A percentile compares a stretch with the other conserved stretches of the same genome.
These are phyloP conservation scores for Benitochromis conjunctus DNA, from an alignment of 2,113 vertebrate species.

Conservation along the genomic window DNA sequence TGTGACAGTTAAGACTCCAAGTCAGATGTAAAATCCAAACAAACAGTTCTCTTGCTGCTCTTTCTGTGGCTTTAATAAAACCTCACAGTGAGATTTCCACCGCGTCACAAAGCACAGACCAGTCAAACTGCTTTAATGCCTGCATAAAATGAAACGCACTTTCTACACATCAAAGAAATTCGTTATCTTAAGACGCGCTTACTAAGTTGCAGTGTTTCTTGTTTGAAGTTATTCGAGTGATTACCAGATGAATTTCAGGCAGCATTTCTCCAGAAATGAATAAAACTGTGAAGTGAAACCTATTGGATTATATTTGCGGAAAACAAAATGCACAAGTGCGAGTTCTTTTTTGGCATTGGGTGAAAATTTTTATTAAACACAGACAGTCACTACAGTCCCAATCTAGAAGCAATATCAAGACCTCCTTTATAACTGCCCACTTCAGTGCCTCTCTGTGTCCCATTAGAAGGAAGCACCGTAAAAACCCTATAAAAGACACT, in stretches of 20 bases:
- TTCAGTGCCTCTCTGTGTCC: constrained; percentile 26
- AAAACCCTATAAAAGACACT: constrained; percentile 31
- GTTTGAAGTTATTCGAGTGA: neutral
- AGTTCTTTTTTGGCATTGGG: neutral
- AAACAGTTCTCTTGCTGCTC: neutral
- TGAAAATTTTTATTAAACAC: neutral
- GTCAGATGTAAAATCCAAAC: neutral
- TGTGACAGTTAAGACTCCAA: neutral
- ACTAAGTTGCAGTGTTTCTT: neutral
- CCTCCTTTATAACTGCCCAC: constrained; percentile 14
- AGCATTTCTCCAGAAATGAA: neutral
- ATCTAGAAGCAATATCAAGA: constrained; percentile 26
- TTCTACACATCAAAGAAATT: neutral
- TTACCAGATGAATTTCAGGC: neutral
- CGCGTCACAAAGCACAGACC: neutral
- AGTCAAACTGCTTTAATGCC: neutral
- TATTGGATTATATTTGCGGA: neutral
- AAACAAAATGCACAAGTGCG: neutral
- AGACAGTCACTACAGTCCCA: constrained; percentile 14
- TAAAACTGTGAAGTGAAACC: neutral
- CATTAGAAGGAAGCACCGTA: constrained; percentile 15
- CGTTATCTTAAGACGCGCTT: neutral
- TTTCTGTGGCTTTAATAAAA: neutral
- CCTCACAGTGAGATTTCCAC: neutral
- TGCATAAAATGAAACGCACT: neutral